A percentile compares a stretch with the other conserved stretches of the same genome.
These are phyloP conservation scores for Tetragnatha versicolor DNA, from an alignment of 1,140 invertebrate species.

Conservation along the genomic window DNA sequence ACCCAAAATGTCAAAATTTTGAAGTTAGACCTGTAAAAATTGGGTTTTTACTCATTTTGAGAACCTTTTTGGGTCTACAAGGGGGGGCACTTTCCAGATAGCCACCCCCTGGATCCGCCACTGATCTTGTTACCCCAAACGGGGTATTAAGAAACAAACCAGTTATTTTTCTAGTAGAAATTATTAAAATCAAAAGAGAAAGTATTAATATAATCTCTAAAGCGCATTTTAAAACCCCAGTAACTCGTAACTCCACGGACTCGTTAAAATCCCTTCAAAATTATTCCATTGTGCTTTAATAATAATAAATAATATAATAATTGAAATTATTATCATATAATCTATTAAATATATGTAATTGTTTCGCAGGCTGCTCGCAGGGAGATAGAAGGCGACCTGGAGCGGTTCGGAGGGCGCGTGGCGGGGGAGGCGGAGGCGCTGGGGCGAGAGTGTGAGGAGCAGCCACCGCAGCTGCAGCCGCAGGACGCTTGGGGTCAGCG, in stretches of 20 bases:
- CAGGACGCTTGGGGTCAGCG: conserved; percentile 70
- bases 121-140: too few relatives aligned
- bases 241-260: not conserved
- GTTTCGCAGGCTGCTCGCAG: conserved; percentile 27
- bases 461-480: conserved; percentile 66
- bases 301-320: not conserved
- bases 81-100: too few relatives aligned
- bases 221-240: too few relatives aligned
- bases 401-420: conserved; percentile 66
- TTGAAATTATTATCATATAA: not conserved
- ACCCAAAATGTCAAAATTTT: too few relatives aligned
- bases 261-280: not conserved
- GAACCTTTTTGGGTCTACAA: too few relatives aligned
- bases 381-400: conserved; percentile 65
- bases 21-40: too few relatives aligned
- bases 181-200: too few relatives aligned
- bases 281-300: not conserved
- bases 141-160: too few relatives aligned
- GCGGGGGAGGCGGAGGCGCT: conserved; percentile 67
- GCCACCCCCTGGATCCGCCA: too few relatives aligned
- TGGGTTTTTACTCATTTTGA: too few relatives aligned
- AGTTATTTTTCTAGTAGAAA: too few relatives aligned
- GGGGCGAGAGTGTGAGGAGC: conserved; percentile 67
- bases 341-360: not conserved
- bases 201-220: too few relatives aligned